Evolutionary conservation across 1,140 invertebrate species (phyloP), one percentile per base, ranked within the genome.

Genomic region (Zaprionus inermis): DNA sequence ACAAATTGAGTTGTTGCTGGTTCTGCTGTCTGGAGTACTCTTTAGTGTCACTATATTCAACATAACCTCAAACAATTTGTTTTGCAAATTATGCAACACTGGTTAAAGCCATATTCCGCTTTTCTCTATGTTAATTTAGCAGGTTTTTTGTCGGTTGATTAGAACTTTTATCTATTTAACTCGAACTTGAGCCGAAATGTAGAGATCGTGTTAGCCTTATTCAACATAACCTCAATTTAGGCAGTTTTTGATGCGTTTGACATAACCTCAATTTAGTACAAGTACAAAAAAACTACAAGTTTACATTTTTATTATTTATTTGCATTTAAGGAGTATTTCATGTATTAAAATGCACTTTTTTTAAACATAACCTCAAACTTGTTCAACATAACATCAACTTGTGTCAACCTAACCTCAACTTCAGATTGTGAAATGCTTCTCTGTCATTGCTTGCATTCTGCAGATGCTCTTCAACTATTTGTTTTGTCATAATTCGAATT

Each of bases 401-500:
- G 2, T 32, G 30, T 9, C 30, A 32, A 16, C n/a, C 7, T 41
- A 41, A 41, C 38, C n/a, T 32, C 30, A 32, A 32, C 7, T 32
- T 32, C 9, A 32, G 30, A 5, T 10, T 1, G 0, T 32, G 14
- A 44, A 44, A n/a, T n/a, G 9, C 0, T 22, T 2, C 18, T 11
- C 44, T 32, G 11, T 9, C 41, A 38, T 18, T 52, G 41, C 18
- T 69, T 34, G 63, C 63, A 54, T 7, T 59, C 49, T 46, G 20
- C 44, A 20, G 52, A 72, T 41, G 44, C 52, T 28, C 46, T 58
- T 1, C 11, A 58, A 58, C 55, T 57, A 16, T 41, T 30, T 61
- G n/a, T 38, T 52, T 52, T n/a, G n/a, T 63, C 61, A 66, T 58
- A 72, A 66, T 32, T 72, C 41, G 11, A 32, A 41, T n/a, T 24